Evolutionary conservation across 2,888 invertebrate genomes (phyloP).

Genomic region (Cryptops parisi): DNA sequence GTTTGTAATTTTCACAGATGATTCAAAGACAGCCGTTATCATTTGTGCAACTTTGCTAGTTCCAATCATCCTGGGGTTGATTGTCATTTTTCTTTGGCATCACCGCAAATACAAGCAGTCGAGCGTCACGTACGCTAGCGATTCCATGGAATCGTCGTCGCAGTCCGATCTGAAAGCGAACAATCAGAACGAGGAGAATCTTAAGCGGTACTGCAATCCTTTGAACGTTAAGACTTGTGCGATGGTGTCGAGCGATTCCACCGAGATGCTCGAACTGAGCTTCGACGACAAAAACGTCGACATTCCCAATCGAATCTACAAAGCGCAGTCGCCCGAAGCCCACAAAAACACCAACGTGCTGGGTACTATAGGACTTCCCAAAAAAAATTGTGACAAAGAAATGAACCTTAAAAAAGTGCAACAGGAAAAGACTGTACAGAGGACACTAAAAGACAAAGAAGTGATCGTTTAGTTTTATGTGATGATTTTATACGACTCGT

Average conservation of each 20-base stretch:
- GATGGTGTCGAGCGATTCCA: slow-evolving; percentile 27
- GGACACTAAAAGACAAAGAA: slow-evolving; percentile 19
- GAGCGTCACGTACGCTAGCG: slow-evolving; percentile 16
- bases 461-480: slow-evolving; percentile 18
- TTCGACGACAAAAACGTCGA: slow-evolving; percentile 25
- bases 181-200: slow-evolving; percentile 82
- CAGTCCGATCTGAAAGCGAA: slow-evolving; percentile 56
- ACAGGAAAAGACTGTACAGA: slow-evolving; percentile 13
- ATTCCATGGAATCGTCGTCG: slow-evolving; percentile 10
- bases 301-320: slow-evolving; percentile 45
- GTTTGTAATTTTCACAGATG: not conserved
- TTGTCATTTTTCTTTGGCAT: slow-evolving; percentile 29
- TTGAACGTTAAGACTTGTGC: slow-evolving; percentile 38
- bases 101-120: slow-evolving; percentile 19
- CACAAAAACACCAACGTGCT: slow-evolving; percentile 51
- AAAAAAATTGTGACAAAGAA: slow-evolving; percentile 63
- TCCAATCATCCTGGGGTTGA: slow-evolving; percentile 21
- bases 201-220: slow-evolving; percentile 61
- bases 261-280: slow-evolving; percentile 42
- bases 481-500: no score
- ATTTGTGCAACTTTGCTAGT: slow-evolving; percentile 22
- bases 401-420: slow-evolving; percentile 36
- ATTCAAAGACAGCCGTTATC: slow-evolving; percentile 2
- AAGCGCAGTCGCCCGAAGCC: slow-evolving; percentile 70
- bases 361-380: slow-evolving; percentile 37